Conservation (phyloP, 53 echinoderm and acorn worm genomes). For the Hippasteria phrygiana region DNA sequence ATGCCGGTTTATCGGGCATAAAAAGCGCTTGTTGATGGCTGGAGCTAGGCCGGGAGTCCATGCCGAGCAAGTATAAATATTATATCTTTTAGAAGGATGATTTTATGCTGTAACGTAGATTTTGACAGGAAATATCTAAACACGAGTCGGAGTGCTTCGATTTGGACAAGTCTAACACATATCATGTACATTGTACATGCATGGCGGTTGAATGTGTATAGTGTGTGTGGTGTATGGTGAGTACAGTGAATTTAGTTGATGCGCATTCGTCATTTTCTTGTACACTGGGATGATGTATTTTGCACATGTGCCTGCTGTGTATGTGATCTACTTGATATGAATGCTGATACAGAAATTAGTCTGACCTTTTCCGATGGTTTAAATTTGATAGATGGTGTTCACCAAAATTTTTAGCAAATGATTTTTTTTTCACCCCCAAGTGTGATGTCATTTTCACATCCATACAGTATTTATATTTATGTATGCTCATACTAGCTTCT, state of each 20-base stretch:
- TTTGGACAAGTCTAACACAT: not conserved
- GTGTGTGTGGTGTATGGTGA: not conserved
- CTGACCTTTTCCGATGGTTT: no score
- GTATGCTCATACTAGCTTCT: no score
- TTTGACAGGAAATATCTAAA: not conserved
- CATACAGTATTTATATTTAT: no score
- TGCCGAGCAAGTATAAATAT: not conserved
- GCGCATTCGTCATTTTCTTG: not conserved
- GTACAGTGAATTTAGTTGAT: not conserved
- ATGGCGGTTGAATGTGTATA: not conserved
- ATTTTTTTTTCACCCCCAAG: no score
- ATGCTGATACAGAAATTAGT: not conserved
- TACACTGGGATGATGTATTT: not conserved
- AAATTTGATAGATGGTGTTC: no score
- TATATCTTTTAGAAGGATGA: not conserved
- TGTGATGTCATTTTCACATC: no score
- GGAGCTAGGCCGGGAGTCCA: not conserved
- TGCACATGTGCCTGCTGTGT: not conserved
- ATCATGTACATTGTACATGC: not conserved
- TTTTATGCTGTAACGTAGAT: no score
- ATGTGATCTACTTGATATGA: not conserved
- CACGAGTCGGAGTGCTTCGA: not conserved
- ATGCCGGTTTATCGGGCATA: slow-evolving; percentile 29
- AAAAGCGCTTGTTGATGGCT: slow-evolving; percentile 16
- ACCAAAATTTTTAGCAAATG: no score